Evolutionary conservation across 2,113 vertebrate genomes (phyloP).

Genomic region (Axis porcinus): DNA sequence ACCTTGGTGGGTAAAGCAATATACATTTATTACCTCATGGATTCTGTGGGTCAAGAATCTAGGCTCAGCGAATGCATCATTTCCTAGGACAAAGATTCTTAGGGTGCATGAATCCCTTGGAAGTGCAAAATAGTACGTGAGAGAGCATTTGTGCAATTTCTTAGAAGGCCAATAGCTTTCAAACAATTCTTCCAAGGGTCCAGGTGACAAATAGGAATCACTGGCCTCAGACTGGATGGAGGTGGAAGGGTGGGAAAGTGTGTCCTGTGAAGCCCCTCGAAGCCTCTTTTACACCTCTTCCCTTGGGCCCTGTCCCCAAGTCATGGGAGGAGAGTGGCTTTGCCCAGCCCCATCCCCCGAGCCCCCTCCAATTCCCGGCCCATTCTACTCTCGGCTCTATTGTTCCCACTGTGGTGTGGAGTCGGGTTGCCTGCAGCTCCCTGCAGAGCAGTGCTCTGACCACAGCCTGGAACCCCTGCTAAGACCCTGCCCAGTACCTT

Average conservation of each 20-base stretch:
- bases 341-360: not conserved
- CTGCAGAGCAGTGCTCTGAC: constrained; percentile 83
- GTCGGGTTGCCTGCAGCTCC: constrained; percentile 84
- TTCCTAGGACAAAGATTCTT: not conserved
- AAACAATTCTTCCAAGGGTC: not conserved
- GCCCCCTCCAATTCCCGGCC: not conserved
- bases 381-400: constrained; percentile 14
- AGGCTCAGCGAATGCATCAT: not conserved
- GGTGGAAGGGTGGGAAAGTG: too few relatives aligned
- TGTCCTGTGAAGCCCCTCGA: not conserved
- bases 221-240: not conserved
- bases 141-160: not conserved
- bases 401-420: constrained; percentile 84
- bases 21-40: not conserved
- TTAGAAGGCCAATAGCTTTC: not conserved
- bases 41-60: not conserved
- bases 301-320: too few relatives aligned
- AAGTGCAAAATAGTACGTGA: not conserved
- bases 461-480: constrained; percentile 8
- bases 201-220: not conserved
- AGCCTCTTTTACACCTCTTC: not conserved
- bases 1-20: not conserved
- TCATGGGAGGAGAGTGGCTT: not conserved
- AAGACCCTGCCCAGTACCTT: constrained; percentile 54
- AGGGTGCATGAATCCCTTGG: not conserved